These are phyloP conservation scores for Nemurella pictetii DNA, from an alignment of 2,888 invertebrate genomes.

Conservation along the genomic window DNA sequence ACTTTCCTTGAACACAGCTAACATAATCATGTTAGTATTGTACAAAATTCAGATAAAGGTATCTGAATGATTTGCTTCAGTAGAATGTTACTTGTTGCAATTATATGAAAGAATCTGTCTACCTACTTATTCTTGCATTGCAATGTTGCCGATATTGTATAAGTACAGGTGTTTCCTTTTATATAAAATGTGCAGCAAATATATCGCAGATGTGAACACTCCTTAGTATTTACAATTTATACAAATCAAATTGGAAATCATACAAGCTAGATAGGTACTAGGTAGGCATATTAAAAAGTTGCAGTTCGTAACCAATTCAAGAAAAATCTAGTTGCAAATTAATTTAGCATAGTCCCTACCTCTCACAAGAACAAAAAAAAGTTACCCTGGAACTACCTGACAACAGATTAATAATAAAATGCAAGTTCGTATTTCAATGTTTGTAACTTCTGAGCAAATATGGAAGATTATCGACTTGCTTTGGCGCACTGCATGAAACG, in stretches of 20 bases:
- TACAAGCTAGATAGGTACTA: background rate
- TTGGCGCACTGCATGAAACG: background rate
- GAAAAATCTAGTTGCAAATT: background rate
- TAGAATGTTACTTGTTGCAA: background rate
- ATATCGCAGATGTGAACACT: slow-evolving; percentile 41
- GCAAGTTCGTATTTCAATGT: background rate
- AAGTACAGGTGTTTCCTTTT: slow-evolving; percentile 19
- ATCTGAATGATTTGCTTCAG: background rate
- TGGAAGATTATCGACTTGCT: background rate
- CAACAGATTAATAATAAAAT: background rate
- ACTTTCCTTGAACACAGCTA: background rate
- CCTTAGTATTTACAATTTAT: slow-evolving; percentile 55
- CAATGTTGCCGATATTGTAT: background rate
- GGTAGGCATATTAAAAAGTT: no score
- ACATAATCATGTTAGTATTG: background rate
- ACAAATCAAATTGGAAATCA: slow-evolving; percentile 54
- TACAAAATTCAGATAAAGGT: slow-evolving; percentile 3
- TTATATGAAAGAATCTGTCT: background rate
- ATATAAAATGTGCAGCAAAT: slow-evolving; percentile 40
- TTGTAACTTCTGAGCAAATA: background rate
- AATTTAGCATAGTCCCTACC: background rate
- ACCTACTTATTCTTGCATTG: background rate
- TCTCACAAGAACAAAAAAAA: background rate
- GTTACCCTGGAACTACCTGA: background rate
- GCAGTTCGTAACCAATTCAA: background rate